Percentiles rank a stretch among this genome's conserved stretches.
These are phyloP conservation scores for Crypturellus tataupa DNA, from an alignment of 2,797 vertebrate genomes.

Conservation along the genomic window DNA sequence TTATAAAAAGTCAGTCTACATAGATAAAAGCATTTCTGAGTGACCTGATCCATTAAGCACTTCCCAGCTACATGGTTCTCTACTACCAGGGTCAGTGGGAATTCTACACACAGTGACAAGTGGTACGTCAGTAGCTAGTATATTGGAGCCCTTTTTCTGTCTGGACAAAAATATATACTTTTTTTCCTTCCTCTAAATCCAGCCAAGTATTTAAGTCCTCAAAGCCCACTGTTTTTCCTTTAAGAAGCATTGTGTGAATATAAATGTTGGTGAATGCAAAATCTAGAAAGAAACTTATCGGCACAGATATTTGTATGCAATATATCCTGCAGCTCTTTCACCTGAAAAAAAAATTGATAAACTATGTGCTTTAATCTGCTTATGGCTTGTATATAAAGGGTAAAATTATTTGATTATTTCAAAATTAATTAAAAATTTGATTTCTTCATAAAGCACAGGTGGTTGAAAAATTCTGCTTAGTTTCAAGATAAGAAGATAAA, in stretches of 20 bases:
- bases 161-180: background rate
- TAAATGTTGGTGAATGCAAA: background rate
- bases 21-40: background rate
- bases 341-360: background rate
- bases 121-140: background rate
- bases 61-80: background rate
- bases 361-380: background rate
- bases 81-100: rapidly evolving
- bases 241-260: background rate
- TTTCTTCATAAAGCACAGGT: background rate
- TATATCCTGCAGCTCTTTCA: background rate
- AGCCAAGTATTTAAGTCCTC: background rate
- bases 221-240: background rate
- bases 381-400: background rate
- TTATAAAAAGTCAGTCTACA: background rate
- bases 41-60: background rate
- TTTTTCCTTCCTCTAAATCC: background rate
- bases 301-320: background rate
- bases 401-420: background rate
- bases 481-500: background rate
- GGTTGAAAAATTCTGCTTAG: background rate
- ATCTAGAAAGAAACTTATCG: background rate
- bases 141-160: background rate
- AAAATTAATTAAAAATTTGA: background rate
- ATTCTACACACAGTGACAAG: background rate